phyloP scores from a whole-genome alignment of 2,113 vertebrate genomes.

The Tringa solitaria region DNA sequence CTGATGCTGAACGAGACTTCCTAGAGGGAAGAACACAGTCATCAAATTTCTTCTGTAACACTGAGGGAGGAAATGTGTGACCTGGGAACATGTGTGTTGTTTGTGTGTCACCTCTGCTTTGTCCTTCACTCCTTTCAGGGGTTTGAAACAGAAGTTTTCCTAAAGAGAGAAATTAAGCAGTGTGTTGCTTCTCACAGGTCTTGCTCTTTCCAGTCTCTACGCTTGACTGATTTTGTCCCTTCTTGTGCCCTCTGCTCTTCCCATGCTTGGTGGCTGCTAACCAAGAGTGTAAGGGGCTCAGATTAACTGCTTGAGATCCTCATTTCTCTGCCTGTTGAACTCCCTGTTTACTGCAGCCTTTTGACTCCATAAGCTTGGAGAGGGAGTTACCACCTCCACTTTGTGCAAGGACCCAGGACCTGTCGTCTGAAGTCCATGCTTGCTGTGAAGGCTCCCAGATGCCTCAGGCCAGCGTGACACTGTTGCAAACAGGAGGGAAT shows the following conservation, averaged over 20 bases:
- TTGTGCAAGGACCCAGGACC: not conserved
- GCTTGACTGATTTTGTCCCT: not conserved
- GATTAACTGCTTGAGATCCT: not conserved
- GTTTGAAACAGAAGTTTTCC: slow-evolving; percentile 19
- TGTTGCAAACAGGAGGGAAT: accelerated
- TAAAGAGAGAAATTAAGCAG: not conserved
- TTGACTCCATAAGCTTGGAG: not conserved
- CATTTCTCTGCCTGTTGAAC: not conserved
- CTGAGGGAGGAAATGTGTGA: not conserved
- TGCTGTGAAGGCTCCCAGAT: not conserved
- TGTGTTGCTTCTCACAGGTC: not conserved
- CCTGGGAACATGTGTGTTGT: accelerated
- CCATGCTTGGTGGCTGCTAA: not conserved
- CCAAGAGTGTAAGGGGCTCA: not conserved
- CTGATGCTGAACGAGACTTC: accelerated
- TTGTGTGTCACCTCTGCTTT: not conserved
- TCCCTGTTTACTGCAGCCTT: slow-evolving; percentile 1
- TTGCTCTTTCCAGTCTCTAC: not conserved
- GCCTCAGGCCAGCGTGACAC: not conserved
- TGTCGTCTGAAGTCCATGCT: not conserved
- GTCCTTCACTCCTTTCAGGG: not conserved
- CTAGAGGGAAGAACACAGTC: not conserved
- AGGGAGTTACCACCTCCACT: not conserved
- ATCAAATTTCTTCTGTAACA: not conserved
- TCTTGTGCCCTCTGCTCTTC: not conserved